Evolutionary conservation across 2,888 invertebrate species (phyloP), one percentile per base, ranked within the genome.

Genomic region (Drosophila hamatofila): DNA sequence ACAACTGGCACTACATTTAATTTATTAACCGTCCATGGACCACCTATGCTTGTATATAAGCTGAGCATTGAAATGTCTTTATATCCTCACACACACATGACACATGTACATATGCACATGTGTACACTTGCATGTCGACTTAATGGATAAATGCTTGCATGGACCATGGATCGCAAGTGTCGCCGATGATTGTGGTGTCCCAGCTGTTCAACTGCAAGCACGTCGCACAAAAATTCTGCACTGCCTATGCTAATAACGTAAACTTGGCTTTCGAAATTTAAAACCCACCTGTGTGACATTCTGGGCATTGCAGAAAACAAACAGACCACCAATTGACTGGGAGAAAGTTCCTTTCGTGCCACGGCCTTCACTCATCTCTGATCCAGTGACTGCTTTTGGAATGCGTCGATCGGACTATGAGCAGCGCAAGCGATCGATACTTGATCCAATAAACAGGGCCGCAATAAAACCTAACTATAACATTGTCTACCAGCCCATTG

Each of bases 331-430:
- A 93, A 96, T 97, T 91, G 96, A 97, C 91, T 97, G 97, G 97
- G 96, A 97, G 94, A 96, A 96, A 95, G 96, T 96, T 93, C 97
- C 97, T 90, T 96, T 95, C 93, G 97, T 97, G 91, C 96, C 97
- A 85, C 95, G 97, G 84, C 97, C 97, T 90, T 96, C 97, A 91
- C 94, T 97, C 93, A 96, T 97, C 86, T 95, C 96, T 82, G 96
- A 96, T 92, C 97, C 97, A 79, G 95, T 97, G 92, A 97, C 97
- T 81, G 97, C 97, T 80, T 97, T 96, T 94, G 97, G 97, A 57
- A 95, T 95, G 75, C 95, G 95, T 87, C 93, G 92, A 68, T 91
- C 81, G 52, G 87, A 89, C 61, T 80, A 77, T 75, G 90, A 88
- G 79, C 91, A 88, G 81, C 92, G 89, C 88, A 89, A 89, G 71